phyloP scores from a whole-genome alignment of 2,888 invertebrate species.

The Heliconius cydno region DNA sequence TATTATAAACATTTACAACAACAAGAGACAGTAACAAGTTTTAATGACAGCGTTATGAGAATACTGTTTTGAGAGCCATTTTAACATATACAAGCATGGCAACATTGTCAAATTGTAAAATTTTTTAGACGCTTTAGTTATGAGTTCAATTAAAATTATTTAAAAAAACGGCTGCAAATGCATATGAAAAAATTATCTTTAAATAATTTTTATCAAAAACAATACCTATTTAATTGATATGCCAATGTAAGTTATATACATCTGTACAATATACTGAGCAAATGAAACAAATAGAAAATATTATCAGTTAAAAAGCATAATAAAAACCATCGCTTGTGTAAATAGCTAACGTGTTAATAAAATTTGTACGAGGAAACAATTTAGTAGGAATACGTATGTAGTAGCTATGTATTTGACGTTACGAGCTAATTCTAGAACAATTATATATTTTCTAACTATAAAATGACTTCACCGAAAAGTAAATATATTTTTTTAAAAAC shows the following conservation, averaged over 20 bases:
- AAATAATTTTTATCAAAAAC: neutral
- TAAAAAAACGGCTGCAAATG: neutral
- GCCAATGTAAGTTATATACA: constrained; percentile 74
- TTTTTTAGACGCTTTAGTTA: neutral
- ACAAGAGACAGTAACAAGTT: constrained; percentile 69
- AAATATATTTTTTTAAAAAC: constrained; percentile 16
- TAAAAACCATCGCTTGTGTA: constrained; percentile 27
- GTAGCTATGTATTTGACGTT: constrained; percentile 32
- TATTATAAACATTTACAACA: constrained; percentile 78
- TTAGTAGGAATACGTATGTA: constrained; percentile 18
- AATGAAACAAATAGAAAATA: constrained; percentile 43
- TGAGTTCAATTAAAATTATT: neutral
- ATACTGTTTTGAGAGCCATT: constrained; percentile 15
- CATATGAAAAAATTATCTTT: constrained; percentile 31
- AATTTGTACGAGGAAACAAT: constrained; percentile 43
- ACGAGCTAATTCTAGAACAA: constrained; percentile 37
- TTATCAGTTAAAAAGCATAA: constrained; percentile 35
- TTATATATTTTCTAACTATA: constrained; percentile 42
- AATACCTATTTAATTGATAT: constrained; percentile 64
- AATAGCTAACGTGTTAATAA: constrained; percentile 38
- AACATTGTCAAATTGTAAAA: neutral
- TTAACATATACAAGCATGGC: constrained; percentile 10
- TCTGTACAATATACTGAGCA: constrained; percentile 60
- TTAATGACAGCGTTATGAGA: constrained; percentile 14
- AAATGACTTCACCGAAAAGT: constrained; percentile 25